Evolutionary conservation across 2,797 vertebrate species (phyloP).

Genomic region (Melanotaenia pygmaea): DNA sequence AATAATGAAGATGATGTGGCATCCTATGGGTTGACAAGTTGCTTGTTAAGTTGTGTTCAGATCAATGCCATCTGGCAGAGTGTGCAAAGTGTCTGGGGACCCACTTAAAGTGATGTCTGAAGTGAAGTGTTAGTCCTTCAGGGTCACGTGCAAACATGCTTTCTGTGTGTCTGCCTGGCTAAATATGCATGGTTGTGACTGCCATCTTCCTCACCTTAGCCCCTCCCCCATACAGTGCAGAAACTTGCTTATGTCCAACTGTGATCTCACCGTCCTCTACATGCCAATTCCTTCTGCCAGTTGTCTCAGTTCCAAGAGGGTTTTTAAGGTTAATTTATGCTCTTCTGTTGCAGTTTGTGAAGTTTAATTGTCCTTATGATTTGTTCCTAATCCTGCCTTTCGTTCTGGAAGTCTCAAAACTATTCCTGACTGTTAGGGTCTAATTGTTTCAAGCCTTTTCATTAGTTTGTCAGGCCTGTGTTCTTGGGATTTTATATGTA

Average conservation of each 20-base stretch:
- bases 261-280: slow-evolving; percentile 62
- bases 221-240: slow-evolving; percentile 54
- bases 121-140: slow-evolving; percentile 58
- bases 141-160: slow-evolving; percentile 67
- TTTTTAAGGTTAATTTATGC: slow-evolving; percentile 18
- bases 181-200: slow-evolving; percentile 65
- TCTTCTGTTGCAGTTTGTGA: not conserved
- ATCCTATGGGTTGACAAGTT: slow-evolving; percentile 72
- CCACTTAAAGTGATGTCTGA: slow-evolving; percentile 58
- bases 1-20: slow-evolving; percentile 63
- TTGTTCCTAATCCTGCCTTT: not conserved
- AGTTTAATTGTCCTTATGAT: not conserved
- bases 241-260: slow-evolving; percentile 65
- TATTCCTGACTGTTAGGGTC: not conserved
- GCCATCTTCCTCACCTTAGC: slow-evolving; percentile 22
- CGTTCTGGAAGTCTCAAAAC: slow-evolving; percentile 10
- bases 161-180: slow-evolving; percentile 63
- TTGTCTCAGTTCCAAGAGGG: slow-evolving; percentile 77
- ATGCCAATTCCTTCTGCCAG: slow-evolving; percentile 69
- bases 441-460: not conserved
- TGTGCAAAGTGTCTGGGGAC: slow-evolving; percentile 57
- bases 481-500: not conserved
- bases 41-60: slow-evolving; percentile 74
- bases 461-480: not conserved
- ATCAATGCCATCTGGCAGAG: slow-evolving; percentile 66